Evolutionary conservation across 2,113 vertebrate species (phyloP).

Genomic region (Bostrychus sinensis): DNA sequence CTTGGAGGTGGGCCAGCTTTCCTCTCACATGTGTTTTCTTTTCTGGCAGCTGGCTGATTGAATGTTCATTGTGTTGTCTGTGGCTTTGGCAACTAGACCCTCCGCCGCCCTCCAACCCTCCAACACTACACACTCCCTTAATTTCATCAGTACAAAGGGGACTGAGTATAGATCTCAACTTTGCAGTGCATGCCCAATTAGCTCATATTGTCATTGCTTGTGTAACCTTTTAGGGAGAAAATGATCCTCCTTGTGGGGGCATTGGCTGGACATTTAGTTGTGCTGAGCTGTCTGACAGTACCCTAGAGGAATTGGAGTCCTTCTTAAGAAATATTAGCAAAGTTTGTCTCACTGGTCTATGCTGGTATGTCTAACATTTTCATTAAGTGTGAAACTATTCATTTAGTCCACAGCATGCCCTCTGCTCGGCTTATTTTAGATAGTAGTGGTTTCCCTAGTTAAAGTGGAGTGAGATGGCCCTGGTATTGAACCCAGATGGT

Average conservation of each 20-base stretch:
- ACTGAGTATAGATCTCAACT: constrained; percentile 31
- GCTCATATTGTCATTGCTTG: constrained; percentile 46
- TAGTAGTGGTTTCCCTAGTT: constrained; percentile 59
- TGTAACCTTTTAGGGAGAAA: constrained; percentile 44
- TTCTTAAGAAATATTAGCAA: constrained; percentile 25
- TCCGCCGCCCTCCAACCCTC: background rate
- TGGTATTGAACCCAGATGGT: constrained; percentile 77
- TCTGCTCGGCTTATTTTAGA: constrained; percentile 63
- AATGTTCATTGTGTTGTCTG: constrained; percentile 71
- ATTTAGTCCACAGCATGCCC: constrained; percentile 37
- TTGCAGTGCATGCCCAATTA: constrained; percentile 37
- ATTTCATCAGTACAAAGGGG: constrained; percentile 60
- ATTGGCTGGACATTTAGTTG: constrained; percentile 26
- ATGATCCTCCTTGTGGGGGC: constrained; percentile 32
- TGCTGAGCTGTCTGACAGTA: constrained; percentile 16
- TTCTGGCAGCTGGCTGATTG: constrained; percentile 64
- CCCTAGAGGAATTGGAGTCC: constrained; percentile 29
- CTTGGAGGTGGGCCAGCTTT: constrained; percentile 67
- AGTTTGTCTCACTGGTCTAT: background rate
- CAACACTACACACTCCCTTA: constrained; percentile 42
- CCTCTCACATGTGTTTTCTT: constrained; percentile 71
- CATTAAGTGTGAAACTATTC: constrained; percentile 47
- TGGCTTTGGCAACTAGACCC: constrained; percentile 63
- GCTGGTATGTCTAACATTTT: constrained; percentile 44
- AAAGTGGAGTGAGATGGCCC: constrained; percentile 59